A percentile compares a stretch with the other conserved stretches of the same genome.
phyloP scores from a whole-genome alignment of 2,113 vertebrate species.

The Numenius arquata region DNA sequence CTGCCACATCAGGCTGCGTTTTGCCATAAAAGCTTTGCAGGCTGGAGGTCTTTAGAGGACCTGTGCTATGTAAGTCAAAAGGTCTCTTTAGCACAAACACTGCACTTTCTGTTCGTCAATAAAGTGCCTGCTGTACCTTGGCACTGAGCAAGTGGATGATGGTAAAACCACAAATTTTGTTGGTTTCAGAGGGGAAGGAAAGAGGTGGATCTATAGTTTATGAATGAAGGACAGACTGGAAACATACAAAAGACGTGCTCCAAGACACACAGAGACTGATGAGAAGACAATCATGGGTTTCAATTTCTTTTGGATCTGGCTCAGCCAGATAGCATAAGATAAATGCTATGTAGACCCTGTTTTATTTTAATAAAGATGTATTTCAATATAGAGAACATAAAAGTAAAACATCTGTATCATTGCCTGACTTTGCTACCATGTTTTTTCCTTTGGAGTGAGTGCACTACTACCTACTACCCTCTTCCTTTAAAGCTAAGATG shows the following conservation, averaged over 20 bases:
- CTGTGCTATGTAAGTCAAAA: not conserved
- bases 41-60: not conserved
- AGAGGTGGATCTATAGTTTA: rapidly evolving
- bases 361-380: not conserved
- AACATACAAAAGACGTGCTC: not conserved
- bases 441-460: not conserved
- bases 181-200: not conserved
- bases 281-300: not conserved
- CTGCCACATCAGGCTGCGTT: not conserved
- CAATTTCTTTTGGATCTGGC: not conserved
- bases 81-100: not conserved
- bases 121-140: not conserved
- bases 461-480: not conserved
- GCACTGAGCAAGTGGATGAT: not conserved
- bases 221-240: not conserved
- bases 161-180: not conserved
- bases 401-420: not conserved
- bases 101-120: not conserved
- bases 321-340: not conserved
- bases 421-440: not conserved
- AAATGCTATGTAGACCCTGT: not conserved
- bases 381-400: not conserved
- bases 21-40: rapidly evolving
- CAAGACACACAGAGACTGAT: not conserved
- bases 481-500: not conserved